These are phyloP conservation scores for Myripristis jacobus DNA, from an alignment of 2,797 vertebrate genomes.

Conservation along the genomic window DNA sequence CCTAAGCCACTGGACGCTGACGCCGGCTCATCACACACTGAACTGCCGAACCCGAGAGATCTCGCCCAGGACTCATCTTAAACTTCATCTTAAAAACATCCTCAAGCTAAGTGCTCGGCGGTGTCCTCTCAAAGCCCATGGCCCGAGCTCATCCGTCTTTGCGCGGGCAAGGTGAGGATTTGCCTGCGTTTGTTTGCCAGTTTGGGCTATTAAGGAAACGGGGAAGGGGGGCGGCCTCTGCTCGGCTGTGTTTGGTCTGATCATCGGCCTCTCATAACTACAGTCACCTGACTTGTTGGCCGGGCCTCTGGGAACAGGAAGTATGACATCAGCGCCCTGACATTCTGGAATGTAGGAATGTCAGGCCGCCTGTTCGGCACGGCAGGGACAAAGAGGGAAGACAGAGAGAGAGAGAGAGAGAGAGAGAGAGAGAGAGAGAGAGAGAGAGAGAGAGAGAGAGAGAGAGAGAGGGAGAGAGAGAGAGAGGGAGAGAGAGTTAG, in stretches of 20 bases:
- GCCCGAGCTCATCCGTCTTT: slow-evolving; percentile 29
- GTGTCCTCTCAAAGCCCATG: slow-evolving; percentile 6
- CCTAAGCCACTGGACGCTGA: slow-evolving; percentile 58
- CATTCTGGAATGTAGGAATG: slow-evolving; percentile 83
- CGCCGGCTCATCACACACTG: slow-evolving; percentile 60
- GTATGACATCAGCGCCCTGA: slow-evolving; percentile 81
- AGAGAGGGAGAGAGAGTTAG: not conserved
- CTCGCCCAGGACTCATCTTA: slow-evolving; percentile 52
- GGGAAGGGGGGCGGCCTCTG: slow-evolving; percentile 32
- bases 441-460: not conserved
- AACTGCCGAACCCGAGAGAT: slow-evolving; percentile 41
- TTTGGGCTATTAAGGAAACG: not conserved
- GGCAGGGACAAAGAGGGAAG: slow-evolving; percentile 49
- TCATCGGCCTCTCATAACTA: slow-evolving; percentile 49
- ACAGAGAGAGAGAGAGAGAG: not conserved
- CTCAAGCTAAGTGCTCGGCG: slow-evolving; percentile 38
- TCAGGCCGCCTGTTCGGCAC: slow-evolving; percentile 68
- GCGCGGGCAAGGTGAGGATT: slow-evolving; percentile 24
- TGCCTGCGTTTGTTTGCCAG: slow-evolving; percentile 11
- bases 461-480: not conserved
- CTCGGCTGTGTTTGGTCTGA: slow-evolving; percentile 59
- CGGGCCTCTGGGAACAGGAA: slow-evolving; percentile 78
- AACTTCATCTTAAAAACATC: slow-evolving; percentile 53
- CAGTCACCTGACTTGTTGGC: slow-evolving; percentile 75
- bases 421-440: slow-evolving; percentile 33